Conservation (phyloP, 2,797 vertebrate species). For the Acipenser oxyrinchus region DNA sequence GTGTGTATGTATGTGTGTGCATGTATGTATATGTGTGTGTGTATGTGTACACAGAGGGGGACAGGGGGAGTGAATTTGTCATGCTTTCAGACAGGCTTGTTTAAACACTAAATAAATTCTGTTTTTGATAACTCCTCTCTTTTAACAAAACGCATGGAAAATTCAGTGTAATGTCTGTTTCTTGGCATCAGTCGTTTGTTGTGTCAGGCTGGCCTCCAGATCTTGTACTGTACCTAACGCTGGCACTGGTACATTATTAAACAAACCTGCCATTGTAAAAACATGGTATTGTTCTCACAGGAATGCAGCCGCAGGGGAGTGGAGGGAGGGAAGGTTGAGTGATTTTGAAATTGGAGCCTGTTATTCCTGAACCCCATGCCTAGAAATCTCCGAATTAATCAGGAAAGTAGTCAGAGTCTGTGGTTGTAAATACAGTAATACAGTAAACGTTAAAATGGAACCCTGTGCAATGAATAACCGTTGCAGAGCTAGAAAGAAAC, state of each 20-base stretch:
- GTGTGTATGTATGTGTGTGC: too few species aligned
- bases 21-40: too few species aligned
- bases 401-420: too few species aligned
- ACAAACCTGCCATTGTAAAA: slow-evolving; percentile 1
- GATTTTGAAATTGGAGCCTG: too few species aligned
- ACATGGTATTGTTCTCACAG: not conserved
- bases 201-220: slow-evolving; percentile 20
- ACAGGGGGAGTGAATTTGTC: not conserved
- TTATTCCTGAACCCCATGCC: too few species aligned
- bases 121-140: slow-evolving; percentile 2
- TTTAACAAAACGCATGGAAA: slow-evolving; percentile 11
- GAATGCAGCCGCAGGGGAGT: too few species aligned
- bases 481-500: too few species aligned
- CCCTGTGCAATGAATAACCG: too few species aligned
- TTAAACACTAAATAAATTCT: not conserved
- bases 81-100: slow-evolving; percentile 1
- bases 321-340: too few species aligned
- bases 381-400: too few species aligned
- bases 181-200: slow-evolving; percentile 18
- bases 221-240: slow-evolving; percentile 9
- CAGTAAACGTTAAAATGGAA: too few species aligned
- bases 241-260: slow-evolving; percentile 6
- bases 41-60: not conserved
- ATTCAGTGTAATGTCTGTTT: slow-evolving; percentile 8
- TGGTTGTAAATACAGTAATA: too few species aligned